Evolutionary conservation across 2,888 invertebrate species (phyloP), one percentile per base, ranked within the genome.

Genomic region (Herminia tarsipennalis): DNA sequence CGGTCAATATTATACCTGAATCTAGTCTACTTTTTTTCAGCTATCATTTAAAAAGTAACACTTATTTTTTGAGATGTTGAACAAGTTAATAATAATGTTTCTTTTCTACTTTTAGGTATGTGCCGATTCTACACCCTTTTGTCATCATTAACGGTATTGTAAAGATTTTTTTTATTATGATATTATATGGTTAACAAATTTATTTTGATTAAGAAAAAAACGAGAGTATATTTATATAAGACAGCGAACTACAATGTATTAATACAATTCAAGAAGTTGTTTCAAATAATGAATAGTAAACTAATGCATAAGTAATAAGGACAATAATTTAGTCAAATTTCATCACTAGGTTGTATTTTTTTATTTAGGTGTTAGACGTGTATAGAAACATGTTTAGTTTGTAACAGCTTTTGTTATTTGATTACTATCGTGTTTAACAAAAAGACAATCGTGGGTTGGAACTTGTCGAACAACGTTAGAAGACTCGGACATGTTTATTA

Each of bases 31-130:
- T n/a, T n/a, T n/a, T n/a, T n/a, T n/a, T n/a, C n/a, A n/a, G n/a
- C n/a, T n/a, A n/a, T n/a, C n/a, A n/a, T n/a, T n/a, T n/a, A n/a
- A n/a, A n/a, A n/a, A n/a, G n/a, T n/a, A n/a, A n/a, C n/a, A n/a
- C n/a, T n/a, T n/a, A n/a, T n/a, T n/a, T n/a, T n/a, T n/a, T n/a
- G n/a, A n/a, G n/a, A n/a, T n/a, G n/a, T n/a, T n/a, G n/a, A n/a
- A n/a, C n/a, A n/a, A n/a, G n/a, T n/a, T n/a, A n/a, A 14, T 25
- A 8, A 17, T 37, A 20, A 20, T 2, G 13, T 29, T 29, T 27
- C n/a, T 51, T 60, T 59, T 48, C 64, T 71, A 70, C 57, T 78
- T 76, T 25, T 77, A 81, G 81, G 81, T 81, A 81, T 54, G 74
- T 72, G 41, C 37, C 24, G 28, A 18, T 29, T 5, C 20, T 29